A percentile compares a stretch with the other conserved stretches of the same genome.
Evolutionary conservation across 2,113 vertebrate species (phyloP).

Genomic region (Elanus axillaris): DNA sequence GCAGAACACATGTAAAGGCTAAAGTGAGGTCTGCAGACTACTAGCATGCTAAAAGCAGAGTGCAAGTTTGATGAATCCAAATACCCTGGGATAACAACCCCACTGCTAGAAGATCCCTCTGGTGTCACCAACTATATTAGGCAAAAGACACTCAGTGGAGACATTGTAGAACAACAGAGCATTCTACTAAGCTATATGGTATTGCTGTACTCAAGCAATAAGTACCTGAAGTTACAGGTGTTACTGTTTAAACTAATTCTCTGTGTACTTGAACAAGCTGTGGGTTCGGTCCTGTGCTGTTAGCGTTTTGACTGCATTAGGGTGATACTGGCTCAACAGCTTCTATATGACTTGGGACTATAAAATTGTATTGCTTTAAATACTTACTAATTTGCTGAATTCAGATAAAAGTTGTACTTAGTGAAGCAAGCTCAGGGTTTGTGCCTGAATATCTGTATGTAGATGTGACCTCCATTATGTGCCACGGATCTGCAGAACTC

Average conservation of each 20-base stretch:
- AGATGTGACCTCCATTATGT: neutral
- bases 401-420: neutral
- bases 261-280: neutral
- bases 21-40: neutral
- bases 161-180: neutral
- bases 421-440: neutral
- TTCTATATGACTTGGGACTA: neutral
- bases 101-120: neutral
- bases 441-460: neutral
- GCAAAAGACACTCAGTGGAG: neutral
- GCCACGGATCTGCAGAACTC: neutral
- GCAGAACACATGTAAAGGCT: neutral
- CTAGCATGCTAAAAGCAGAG: neutral
- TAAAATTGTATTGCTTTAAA: neutral
- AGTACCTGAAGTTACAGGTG: neutral
- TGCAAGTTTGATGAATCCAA: neutral
- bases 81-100: neutral
- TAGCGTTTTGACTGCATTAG: neutral
- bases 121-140: too few relatives aligned
- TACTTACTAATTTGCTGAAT: neutral
- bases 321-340: neutral
- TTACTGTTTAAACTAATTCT: neutral
- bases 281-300: neutral
- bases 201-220: neutral
- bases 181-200: neutral